These are phyloP conservation scores for Dendrolimus houi DNA, from an alignment of 2,888 invertebrate genomes.

Conservation along the genomic window DNA sequence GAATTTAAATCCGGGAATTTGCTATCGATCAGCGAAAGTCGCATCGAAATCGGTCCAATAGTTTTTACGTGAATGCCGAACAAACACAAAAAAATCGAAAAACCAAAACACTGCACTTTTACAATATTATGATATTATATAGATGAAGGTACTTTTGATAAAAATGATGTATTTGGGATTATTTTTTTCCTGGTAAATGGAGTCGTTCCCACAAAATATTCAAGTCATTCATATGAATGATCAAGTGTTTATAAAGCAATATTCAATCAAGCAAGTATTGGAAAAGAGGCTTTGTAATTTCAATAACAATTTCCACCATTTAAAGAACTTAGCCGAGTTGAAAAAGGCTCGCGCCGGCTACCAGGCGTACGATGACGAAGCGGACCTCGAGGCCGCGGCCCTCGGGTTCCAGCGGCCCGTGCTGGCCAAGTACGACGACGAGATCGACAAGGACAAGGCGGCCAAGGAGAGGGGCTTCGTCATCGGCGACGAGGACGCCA, in stretches of 20 bases:
- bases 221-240: not conserved
- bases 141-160: no score
- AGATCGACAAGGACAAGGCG: conserved; percentile 79
- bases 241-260: not conserved
- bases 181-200: no score
- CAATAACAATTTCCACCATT: not conserved
- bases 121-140: no score
- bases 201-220: conserved; percentile 9
- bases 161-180: no score
- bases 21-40: no score
- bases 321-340: conserved; percentile 86
- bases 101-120: no score
- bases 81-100: no score
- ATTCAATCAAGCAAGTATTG: not conserved
- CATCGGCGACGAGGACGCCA: conserved; percentile 81
- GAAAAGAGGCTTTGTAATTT: no score
- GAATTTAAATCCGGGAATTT: no score
- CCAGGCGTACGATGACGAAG: conserved; percentile 89
- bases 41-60: no score
- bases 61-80: no score
- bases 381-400: conserved; percentile 81
- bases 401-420: conserved; percentile 80
- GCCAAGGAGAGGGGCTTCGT: conserved; percentile 81
- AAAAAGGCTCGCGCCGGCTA: conserved; percentile 90
- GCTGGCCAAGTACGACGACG: conserved; percentile 96